Base-by-base conservation (phyloP, 2,797 vertebrate genomes). In the Sparidentex hasta region DNA sequence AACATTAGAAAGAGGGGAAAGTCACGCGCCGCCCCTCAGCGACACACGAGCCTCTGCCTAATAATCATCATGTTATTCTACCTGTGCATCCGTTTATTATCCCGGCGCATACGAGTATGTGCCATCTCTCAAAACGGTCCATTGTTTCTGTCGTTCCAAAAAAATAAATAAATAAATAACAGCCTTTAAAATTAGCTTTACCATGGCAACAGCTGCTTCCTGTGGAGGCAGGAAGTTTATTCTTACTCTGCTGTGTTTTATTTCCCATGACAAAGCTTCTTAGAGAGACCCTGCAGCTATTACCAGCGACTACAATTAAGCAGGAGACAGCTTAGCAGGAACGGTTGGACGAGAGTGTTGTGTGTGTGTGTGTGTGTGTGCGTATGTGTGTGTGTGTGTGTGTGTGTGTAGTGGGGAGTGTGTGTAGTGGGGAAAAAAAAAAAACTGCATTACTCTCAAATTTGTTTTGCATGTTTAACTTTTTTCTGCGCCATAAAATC, bases 221-320 rank as follows among this genome's bases (percentile, higher is more conserved):
- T 80, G 78, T 81, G 51, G 74, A 48, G 86, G 78, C 75, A 91
- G 90, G 90, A 92, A 92, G 90, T 92, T 90, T 87, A 87, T 86
- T 90, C 84, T 82, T 79, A 68, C 81, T 87, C 85, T 82, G 89
- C 76, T 75, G 88, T 85, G 80, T 87, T 93, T 91, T 90, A 89
- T 90, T 92, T 91, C 87, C 87, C 88, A 82, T 87, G 83, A 90
- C 84, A 88, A 88, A 91, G 84, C 78, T 80, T 80, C 85, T 85
- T 76, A 68, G 65, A 63, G 82, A 80, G 71, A 71, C 74, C 83
- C 86, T 75, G 78, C 65, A 82, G 90, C 85, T 86, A 88, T 90
- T 88, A 89, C 77, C 52, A 50, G 65, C 54, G 52, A 85, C 86
- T 85, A 82, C 78, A 88, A 84, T 88, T 89, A 88, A 82, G 72